These are phyloP conservation scores for Morone saxatilis DNA, from an alignment of 2,113 vertebrate genomes.

Conservation along the genomic window DNA sequence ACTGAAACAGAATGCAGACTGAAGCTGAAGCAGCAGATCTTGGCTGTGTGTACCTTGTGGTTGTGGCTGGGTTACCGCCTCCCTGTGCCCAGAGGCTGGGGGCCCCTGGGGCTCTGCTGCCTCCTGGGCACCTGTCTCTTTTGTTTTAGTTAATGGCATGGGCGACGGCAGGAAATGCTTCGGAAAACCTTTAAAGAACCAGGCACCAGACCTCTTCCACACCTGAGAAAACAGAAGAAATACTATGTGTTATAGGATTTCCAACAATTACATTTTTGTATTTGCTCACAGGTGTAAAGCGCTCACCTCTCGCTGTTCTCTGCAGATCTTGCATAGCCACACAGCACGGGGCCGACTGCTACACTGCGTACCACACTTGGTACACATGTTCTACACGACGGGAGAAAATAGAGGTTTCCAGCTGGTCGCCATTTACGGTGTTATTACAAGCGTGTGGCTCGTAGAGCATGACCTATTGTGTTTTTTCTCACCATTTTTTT, in stretches of 20 bases:
- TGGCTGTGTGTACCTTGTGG: conserved; percentile 57
- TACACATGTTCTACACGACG: conserved; percentile 91
- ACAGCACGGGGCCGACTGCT: conserved; percentile 89
- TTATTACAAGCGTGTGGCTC: not conserved
- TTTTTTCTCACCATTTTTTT: not conserved
- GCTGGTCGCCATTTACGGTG: conserved; percentile 8
- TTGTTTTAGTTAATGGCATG: conserved; percentile 90
- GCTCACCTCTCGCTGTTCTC: conserved; percentile 96
- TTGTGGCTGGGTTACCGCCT: conserved; percentile 57
- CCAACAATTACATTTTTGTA: not conserved
- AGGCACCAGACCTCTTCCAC: conserved; percentile 97
- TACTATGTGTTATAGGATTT: not conserved
- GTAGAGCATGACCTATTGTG: conserved; percentile 8
- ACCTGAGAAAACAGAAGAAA: conserved; percentile 83
- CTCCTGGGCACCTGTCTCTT: conserved; percentile 59
- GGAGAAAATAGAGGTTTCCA: conserved; percentile 31
- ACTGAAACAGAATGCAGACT: not conserved
- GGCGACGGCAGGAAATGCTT: conserved; percentile 94
- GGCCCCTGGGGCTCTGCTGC: conserved; percentile 60
- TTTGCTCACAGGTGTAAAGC: not conserved
- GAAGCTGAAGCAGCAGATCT: not conserved
- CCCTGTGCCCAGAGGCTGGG: conserved; percentile 66
- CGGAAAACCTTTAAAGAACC: conserved; percentile 98
- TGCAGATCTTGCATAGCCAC: conserved; percentile 99
- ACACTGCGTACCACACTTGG: conserved; percentile 93